Percentiles rank a stretch among this genome's conserved stretches.
These are phyloP conservation scores for Timema podura DNA, from an alignment of 2,888 invertebrate species.

Conservation along the genomic window DNA sequence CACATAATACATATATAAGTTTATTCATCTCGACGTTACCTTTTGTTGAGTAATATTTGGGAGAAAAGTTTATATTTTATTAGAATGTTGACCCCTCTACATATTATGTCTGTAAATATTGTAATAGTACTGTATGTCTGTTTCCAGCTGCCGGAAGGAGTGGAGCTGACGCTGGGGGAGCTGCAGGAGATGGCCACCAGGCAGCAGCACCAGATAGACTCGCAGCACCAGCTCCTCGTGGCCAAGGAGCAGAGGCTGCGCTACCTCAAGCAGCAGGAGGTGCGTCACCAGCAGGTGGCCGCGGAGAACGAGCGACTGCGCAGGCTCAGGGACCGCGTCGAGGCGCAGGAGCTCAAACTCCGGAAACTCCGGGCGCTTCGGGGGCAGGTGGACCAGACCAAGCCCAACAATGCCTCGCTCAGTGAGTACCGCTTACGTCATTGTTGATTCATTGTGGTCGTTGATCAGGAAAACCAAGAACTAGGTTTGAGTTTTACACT, in stretches of 20 bases:
- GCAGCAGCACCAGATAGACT: slow-evolving; percentile 97
- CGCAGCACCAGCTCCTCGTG: slow-evolving; percentile 86
- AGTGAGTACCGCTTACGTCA: slow-evolving; percentile 61
- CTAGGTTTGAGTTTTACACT: background rate
- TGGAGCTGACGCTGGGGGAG: slow-evolving; percentile 89
- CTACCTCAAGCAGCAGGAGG: slow-evolving; percentile 92
- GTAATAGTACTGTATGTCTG: too few relatives aligned
- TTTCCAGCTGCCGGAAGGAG: slow-evolving; percentile 84
- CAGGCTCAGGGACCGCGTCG: slow-evolving; percentile 84
- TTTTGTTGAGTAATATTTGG: too few relatives aligned
- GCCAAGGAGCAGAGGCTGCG: slow-evolving; percentile 90
- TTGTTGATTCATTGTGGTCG: background rate
- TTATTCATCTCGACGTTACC: too few relatives aligned
- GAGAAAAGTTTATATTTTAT: too few relatives aligned
- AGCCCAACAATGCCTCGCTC: slow-evolving; percentile 84
- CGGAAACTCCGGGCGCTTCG: slow-evolving; percentile 85
- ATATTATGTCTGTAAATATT: too few relatives aligned
- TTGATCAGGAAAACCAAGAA: background rate
- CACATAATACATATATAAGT: too few relatives aligned
- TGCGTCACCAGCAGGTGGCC: slow-evolving; percentile 58
- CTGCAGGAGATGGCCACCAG: slow-evolving; percentile 97
- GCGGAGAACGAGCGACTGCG: slow-evolving; percentile 86
- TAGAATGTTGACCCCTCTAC: too few relatives aligned
- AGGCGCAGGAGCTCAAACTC: slow-evolving; percentile 91
- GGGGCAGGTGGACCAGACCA: slow-evolving; percentile 90